Base-by-base conservation (phyloP, 2,888 invertebrate species). In the Molanna angustata region DNA sequence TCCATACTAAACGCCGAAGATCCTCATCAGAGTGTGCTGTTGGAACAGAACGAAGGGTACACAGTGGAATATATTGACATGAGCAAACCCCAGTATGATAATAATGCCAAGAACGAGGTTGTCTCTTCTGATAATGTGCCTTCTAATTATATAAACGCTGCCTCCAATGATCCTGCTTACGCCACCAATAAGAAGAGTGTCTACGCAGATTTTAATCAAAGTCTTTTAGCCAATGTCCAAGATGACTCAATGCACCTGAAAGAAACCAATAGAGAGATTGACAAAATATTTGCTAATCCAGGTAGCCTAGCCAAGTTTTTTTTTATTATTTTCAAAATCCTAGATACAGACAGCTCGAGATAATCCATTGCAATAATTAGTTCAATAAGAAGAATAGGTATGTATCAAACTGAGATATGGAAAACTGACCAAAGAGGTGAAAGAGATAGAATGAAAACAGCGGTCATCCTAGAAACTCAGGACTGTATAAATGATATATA, bases 241-340 rank as follows among this genome's bases (percentile, higher is more conserved):
- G 76, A 78, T 6, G 80, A 81, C 63, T 81, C 81, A 50, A 74
- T 83, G 14, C 82, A 85, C 62, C 86, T 85, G 1, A 85, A 83
- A 62, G 85, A 85, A 64, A 86, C 86, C 0, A 71, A 84, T 65
- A 80, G 82, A 67, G 80, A 82, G 46, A 76, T 87, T 16, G 75
- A 83, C 57, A 80, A 82, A 58, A 68, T 83, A 56, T 84, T 83
- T 69, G 79, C 78, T 64, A 76, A 73, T 57, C 73, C 74, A 66
- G 75, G 76, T 57, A 44, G 42, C 44, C 18, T 42, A n/a, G n/a
- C n/a, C n/a, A n/a, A n/a, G n/a, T n/a, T n/a, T n/a, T n/a, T n/a
- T n/a, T n/a, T n/a, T n/a, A n/a, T n/a, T n/a, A n/a, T n/a, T n/a
- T n/a, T n/a, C n/a, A n/a, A n/a, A n/a, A n/a, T n/a, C n/a, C n/a